These are phyloP conservation scores for Hymenopus coronatus DNA, from an alignment of 2,888 invertebrate species.

Conservation along the genomic window DNA sequence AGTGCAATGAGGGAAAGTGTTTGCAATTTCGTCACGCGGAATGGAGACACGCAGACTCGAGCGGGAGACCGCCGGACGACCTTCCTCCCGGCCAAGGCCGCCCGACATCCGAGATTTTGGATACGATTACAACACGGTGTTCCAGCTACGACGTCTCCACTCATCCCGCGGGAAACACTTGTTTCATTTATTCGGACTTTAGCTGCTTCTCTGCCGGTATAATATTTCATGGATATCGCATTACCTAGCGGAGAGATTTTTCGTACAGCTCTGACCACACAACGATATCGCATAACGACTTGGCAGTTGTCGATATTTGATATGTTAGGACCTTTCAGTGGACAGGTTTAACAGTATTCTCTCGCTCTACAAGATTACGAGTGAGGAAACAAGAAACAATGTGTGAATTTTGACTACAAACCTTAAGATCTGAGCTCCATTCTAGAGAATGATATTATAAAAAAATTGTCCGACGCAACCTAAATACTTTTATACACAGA, in stretches of 20 bases:
- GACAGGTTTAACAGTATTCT: too few species aligned
- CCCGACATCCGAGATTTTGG: neutral
- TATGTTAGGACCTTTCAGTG: neutral
- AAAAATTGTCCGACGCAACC: too few species aligned
- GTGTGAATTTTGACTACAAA: too few species aligned
- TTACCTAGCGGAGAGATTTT: neutral
- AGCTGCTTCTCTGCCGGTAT: neutral
- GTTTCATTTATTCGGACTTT: neutral
- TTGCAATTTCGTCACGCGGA: neutral
- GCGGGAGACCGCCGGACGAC: neutral
- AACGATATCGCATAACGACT: neutral
- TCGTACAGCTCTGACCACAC: neutral
- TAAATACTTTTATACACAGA: too few species aligned
- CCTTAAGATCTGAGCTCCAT: too few species aligned
- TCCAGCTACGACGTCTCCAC: neutral
- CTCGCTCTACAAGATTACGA: too few species aligned
- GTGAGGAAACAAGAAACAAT: too few species aligned
- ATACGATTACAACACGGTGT: neutral
- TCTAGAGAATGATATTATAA: too few species aligned
- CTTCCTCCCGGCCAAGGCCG: neutral
- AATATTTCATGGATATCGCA: neutral
- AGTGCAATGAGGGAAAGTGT: neutral
- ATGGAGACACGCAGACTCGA: neutral
- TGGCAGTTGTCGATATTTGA: neutral
- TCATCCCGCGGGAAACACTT: neutral